Evolutionary conservation across 2,888 invertebrate genomes (phyloP).

Genomic region (Lepidonotus clava): DNA sequence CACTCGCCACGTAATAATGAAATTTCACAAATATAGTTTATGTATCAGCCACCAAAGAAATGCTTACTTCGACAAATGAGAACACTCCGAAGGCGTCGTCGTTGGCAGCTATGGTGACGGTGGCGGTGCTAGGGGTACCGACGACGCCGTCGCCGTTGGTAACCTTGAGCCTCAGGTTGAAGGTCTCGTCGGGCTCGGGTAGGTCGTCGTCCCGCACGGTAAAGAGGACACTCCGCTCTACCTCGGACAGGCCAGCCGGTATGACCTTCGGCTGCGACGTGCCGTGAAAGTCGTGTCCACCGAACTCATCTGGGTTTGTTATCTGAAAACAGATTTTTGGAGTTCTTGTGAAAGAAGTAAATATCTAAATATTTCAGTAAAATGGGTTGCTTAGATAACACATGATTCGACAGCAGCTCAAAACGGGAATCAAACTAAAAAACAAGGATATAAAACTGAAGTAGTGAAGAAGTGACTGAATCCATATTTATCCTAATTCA

Average conservation of each 20-base stretch:
- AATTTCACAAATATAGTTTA: too few relatives aligned
- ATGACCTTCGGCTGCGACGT: constrained; percentile 74
- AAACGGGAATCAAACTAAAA: background rate
- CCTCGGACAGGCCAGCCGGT: constrained; percentile 64
- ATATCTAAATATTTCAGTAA: background rate
- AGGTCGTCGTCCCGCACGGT: constrained; percentile 73
- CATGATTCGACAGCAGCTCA: background rate
- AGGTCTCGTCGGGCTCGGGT: constrained; percentile 75
- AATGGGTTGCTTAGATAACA: background rate
- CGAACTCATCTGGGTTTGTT: constrained; percentile 37
- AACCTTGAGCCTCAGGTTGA: constrained; percentile 67
- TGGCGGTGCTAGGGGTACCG: constrained; percentile 66
- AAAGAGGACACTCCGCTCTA: constrained; percentile 68
- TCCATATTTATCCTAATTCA: too few relatives aligned
- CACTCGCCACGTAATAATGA: too few relatives aligned
- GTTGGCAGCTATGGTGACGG: constrained; percentile 74
- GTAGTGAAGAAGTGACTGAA: background rate
- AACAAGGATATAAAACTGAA: background rate
- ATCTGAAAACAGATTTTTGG: too few relatives aligned
- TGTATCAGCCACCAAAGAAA: too few relatives aligned
- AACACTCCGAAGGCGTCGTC: constrained; percentile 79
- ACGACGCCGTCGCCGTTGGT: constrained; percentile 66
- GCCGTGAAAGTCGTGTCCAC: constrained; percentile 74
- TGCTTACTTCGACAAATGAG: constrained; percentile 71
- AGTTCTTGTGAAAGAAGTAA: background rate